Base-by-base conservation (phyloP, 2,113 vertebrate genomes). In the Takifugu bimaculatus region DNA sequence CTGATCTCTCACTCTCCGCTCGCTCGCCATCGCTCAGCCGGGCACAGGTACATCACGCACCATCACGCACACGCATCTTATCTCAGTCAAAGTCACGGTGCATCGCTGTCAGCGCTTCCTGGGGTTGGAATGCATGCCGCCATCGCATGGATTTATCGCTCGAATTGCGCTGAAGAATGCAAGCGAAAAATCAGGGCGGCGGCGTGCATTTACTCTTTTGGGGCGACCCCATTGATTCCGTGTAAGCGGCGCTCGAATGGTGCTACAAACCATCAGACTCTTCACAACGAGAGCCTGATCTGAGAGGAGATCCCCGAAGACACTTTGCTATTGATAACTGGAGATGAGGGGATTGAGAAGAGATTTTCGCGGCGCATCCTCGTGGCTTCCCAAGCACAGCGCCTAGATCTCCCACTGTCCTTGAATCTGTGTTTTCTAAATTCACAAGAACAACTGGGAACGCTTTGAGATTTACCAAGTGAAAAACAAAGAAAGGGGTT, bases 291-390 rank as follows among this genome's bases (percentile, higher is more conserved):
- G 60, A 61, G 52, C 64, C 73, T 68, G 50, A 73, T 74, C 67
- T 55, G 50, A 77, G 68, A 45, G 60, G n/a, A 28, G 50, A 73
- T 78, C 78, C 70, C 82, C 2, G 6, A 48, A 68, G 79, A 64
- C 55, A 1, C 70, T 65, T 54, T 32, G 44, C 48, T 72, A 84
- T 80, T 78, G 77, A 84, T 67, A 78, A 60, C 47, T 13, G 0
- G 27, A 77, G 60, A 83, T 54, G 43, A 78, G 72, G 58, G 81
- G 84, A 82, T 77, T 77, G 68, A 75, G 62, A 43, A 70, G 59
- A 67, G 66, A 79, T 68, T 63, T 20, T 80, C 43, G 14, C 47
- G 71, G 66, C 60, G 59, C 63, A 71, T 72, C 66, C 20, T 4
- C 13, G 12, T 67, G 58, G 64, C 51, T 49, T 71, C 58, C 56